Base-by-base conservation (phyloP, 1,140 invertebrate genomes). In the Phymorhynchus buccinoides region DNA sequence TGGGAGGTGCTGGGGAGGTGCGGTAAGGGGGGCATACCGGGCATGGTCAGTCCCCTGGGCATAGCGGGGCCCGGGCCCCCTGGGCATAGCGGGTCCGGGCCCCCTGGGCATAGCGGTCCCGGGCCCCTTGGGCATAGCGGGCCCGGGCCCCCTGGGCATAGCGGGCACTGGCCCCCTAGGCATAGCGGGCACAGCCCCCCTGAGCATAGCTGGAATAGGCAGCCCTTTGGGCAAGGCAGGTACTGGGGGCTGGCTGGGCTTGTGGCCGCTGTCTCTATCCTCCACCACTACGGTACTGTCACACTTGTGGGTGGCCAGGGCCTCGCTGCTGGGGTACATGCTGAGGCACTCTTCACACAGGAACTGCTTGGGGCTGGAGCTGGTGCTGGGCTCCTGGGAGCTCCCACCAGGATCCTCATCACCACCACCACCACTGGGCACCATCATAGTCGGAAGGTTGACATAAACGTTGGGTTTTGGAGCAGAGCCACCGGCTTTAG, bases 271-370 rank as follows among this genome's bases (percentile, higher is more conserved):
- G 3, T 41, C 37, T 41, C 1, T 27, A 4, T 27, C 37, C n/a
- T n/a, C n/a, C 35, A 75, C 73, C 32, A 75, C 22, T 6, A 41
- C 35, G 2, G 6, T 9, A 2, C 12, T 16, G 9, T 37, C 73
- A 41, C 73, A 75, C 18, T 75, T 75, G 18, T 75, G 73, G 18
- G 73, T 41, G 32, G 35, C 73, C 3, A 75, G 73, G 35, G 73
- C 37, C 4, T 12, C 35, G 27, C 16, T 6, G 18, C 9, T 41
- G 73, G 73, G 73, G 37, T 18, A 75, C 73, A 75, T 75, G 3
- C 41, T 41, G 37, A 75, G 73, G 37, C 73, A 75, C 3, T 7
- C 73, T 22, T 75, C 73, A 27, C 73, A 75, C 73, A 75, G 18
- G 37, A 75, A 75, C 73, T 75, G 68, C 68, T 35, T 75, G 6